Evolutionary conservation across 2,888 invertebrate genomes (phyloP), one percentile per base, ranked within the genome.

Genomic region (Brachynemurus nebulosus): DNA sequence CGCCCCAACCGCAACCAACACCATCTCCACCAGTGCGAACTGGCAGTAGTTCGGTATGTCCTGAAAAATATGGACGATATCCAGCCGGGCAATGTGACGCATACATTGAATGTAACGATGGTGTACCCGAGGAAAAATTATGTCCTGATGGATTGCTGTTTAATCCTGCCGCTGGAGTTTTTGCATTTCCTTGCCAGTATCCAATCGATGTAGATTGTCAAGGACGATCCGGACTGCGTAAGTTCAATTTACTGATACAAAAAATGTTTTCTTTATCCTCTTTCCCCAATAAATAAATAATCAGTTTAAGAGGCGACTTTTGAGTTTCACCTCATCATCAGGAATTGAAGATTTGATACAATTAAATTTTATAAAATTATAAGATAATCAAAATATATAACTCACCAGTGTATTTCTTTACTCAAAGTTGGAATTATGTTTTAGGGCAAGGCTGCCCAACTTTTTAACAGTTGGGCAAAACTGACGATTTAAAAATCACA

Each of bases 91-190:
- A 82, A 57, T 86, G 86, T 55, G 86, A 86, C 56, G 75, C 72
- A 53, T 71, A 69, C 55, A 62, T 67, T 23, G 66, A 69, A 52
- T 71, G 71, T 52, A 60, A 73, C 60, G 77, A 89, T 52, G 88
- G 88, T 14, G 74, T 80, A 4, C 67, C 78, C 0, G 78, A 80
- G 58, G 79, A 85, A 58, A 82, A 83, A 55, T 61, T 78, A 3
- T 90, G 90, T 51, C 82, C 86, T 0, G 89, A 90, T 56, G 89
- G 89, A 30, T 68, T 89, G 16, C 69, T 82, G 1, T 89, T 79
- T 66, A 85, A 88, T 57, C 75, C 81, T 4, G 76, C 80, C 39
- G 67, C 71, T 2, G 74, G 75, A 17, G 68, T 72, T 53, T 76
- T 73, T 46, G 72, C 72, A 14, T 86, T 80, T 58, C 86, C 86